Base-by-base conservation (phyloP, 2,888 invertebrate genomes). In the Agrochola lota region DNA sequence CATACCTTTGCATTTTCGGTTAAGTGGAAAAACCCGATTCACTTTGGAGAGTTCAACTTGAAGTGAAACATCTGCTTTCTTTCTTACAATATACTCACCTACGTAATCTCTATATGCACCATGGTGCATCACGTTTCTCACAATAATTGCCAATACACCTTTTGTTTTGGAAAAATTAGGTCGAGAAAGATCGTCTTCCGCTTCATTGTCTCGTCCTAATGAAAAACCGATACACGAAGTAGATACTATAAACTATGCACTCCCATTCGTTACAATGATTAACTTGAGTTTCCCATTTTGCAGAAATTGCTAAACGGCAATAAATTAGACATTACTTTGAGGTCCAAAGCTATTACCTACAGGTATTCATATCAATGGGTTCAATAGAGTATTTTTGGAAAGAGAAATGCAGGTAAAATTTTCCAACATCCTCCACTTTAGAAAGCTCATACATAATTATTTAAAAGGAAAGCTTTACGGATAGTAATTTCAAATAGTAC, bases 121-220 rank as follows among this genome's bases (percentile, higher is more conserved):
- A 81, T 62, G 78, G 40, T 76, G 75, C 72, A 83, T 62, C 30
- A 66, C 35, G 20, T 67, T 79, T 67, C 76, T 46, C 76, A 74
- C 79, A 71, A 70, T 62, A 49, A 66, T 46, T 63, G 26, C 17
- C 64, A n/a, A 80, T 76, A 59, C 57, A 67, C 30, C 57, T 78
- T 74, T 78, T 80, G 64, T 81, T 62, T 74, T 49, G 59, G 74
- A 77, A 87, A 88, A 88, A 88, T 80, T 83, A 81, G 88, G 88
- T 81, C 85, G 77, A 79, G 88, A 83, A 84, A 76, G 30, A 88
- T 75, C n/a, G 72, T 59, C 64, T 85, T 85, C 81, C 84, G 82
- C 71, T 70, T 70, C 83, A 88, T 85, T 81, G 88, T 87, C 35
- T 80, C 40, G 15, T 30, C 49, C 59, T 83, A 72, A 82, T 80